Evolutionary conservation across 64 coral and sea anemone genomes (phyloP), one percentile per base, ranked within the genome.

Genomic region (Montipora cactus): DNA sequence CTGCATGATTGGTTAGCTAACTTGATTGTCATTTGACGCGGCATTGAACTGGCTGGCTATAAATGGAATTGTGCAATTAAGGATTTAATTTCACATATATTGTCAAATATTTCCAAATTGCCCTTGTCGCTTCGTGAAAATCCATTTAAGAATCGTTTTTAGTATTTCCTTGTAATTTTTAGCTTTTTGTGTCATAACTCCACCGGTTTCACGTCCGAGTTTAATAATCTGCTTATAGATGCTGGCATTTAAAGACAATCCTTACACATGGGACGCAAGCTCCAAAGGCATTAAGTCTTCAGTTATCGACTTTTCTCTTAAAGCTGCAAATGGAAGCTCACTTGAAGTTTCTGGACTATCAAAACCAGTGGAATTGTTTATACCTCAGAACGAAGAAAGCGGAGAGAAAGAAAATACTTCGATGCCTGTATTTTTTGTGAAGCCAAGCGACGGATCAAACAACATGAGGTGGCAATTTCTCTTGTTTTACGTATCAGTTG

Each of bases 191-290:
- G 16, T 8, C 79, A 5, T 21, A 57, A 57, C 6, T 52, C 3
- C 16, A 16, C 48, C 15, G 5, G 7, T 12, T 46, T 76, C 11
- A 45, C 55, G 79, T 5, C 48, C 3, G 8, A 16, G 21, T 25
- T 49, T 50, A n/a, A 11, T 11, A 57, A 59, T 59, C 18, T 45
- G 0, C 44, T 78, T 21, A 12, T 75, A 97, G 95, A 97, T 97
- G 95, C 75, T 94, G n/a, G 73, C 90, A 23, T 79, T 97, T 68
- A 49, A 67, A 6, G 89, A 94, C 55, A 97, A 97, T 49, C 95
- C 95, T 67, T 97, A 90, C 69, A 97, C 92, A 4, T 97, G 95
- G 95, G 95, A 97, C 48, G 14, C 82, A 49, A 97, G 89, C 21
- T 87, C 95, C 3, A 91, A 83, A n/a, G 91, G 91, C 23, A 86